Base-by-base conservation (phyloP, 2,888 invertebrate genomes). In the Drosophila meridionalis region DNA sequence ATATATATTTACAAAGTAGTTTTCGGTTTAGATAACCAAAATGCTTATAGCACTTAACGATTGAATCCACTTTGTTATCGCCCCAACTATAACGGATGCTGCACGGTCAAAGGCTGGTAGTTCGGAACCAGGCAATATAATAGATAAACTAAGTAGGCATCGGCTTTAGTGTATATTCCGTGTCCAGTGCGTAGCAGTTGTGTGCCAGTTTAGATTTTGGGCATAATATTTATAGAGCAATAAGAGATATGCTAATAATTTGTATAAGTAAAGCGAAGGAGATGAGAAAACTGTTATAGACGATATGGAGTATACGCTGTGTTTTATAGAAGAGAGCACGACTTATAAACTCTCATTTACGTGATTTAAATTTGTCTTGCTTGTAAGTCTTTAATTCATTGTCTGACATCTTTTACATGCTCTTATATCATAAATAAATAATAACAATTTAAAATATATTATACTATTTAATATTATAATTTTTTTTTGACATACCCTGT, bases 21-120 rank as follows among this genome's bases (percentile, higher is more conserved):
- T 60, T 77, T 70, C 11, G 42, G 45, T 28, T 66, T 38, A 63
- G 81, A 83, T 80, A 80, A 83, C 72, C 76, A 69, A 86, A 59
- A 67, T 77, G 66, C 74, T 78, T 70, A 74, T 68, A 57, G 65
- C 78, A 77, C 64, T 76, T 67, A 56, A 42, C 64, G 78, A 73
- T 67, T 40, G 43, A 56, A 66, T 67, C 63, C 53, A 77, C 57
- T 76, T 56, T 48, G 72, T 47, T 62, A 47, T 45, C 34, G 42
- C 12, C 40, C 47, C 12, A 65, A 45, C 62, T 48, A 60, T 72
- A 77, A 67, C 62, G 66, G 59, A 52, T 52, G 65, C 53, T 14
- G 4, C 48, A 30, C 48, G 8, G 48, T 7, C 28, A 30, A 4
- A 60, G 7, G 32, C 28, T 47, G 6, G 20, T 55, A 58, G n/a